Base-by-base conservation (phyloP, 2,888 invertebrate genomes). In the Alentia gelatinosa region DNA sequence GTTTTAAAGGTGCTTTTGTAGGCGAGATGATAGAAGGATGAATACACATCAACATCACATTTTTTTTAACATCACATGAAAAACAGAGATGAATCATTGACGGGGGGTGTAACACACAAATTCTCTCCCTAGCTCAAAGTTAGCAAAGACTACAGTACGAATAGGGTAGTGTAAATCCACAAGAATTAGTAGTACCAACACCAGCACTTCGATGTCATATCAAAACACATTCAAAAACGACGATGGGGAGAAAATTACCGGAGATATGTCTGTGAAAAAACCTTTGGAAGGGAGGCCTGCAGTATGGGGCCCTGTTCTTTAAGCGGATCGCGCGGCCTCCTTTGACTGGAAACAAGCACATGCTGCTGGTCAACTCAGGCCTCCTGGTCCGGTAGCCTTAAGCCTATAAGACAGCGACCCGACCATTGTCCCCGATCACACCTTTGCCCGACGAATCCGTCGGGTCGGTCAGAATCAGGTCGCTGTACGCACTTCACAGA, bases 291-390 rank as follows among this genome's bases (percentile, higher is more conserved):
- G 83, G 83, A 37, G 83, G 40, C 40, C 39, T 37, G 37, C 39
- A 1, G 40, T 37, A 83, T 7, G 39, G 83, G n/a, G n/a, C 83
- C 40, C 83, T 35, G 23, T 15, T 7, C 30, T 83, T 83, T n/a
- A 40, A 40, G 39, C 83, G 39, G 19, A 9, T 35, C 39, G 23
- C 26, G 23, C 83, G 39, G 39, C 33, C 30, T 23, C 39, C 83
- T 30, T 40, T 83, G 83, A 83, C 83, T 83, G 83, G n/a, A 83
- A 83, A 83, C 83, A 83, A 83, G 40, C 83, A 83, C 83, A 83
- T 83, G 83, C 83, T 40, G 12, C 39, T 68, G n/a, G n/a, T n/a
- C n/a, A n/a, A n/a, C n/a, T n/a, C n/a, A n/a, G n/a, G n/a, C n/a
- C n/a, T n/a, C n/a, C n/a, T n/a, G n/a, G n/a, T n/a, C n/a, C n/a